phyloP scores from a whole-genome alignment of 2,113 vertebrate species.

The Guaruba guarouba region DNA sequence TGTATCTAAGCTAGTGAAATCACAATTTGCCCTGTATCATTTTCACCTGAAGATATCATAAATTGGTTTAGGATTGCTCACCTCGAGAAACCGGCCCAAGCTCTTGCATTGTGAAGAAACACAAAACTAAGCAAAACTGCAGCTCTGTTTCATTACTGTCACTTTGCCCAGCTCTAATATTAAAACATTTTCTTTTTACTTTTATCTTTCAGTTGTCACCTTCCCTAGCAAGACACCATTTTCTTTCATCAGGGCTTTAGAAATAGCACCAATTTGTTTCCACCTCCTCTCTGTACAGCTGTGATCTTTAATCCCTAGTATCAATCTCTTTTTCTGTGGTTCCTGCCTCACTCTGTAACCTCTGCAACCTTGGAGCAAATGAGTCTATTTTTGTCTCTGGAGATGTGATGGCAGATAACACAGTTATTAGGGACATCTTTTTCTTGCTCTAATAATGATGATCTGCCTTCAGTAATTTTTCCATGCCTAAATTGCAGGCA shows the following conservation, averaged over 20 bases:
- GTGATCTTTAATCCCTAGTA: slow-evolving; percentile 62
- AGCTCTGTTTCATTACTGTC: slow-evolving; percentile 21
- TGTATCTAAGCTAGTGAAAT: not conserved
- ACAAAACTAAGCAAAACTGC: slow-evolving; percentile 21
- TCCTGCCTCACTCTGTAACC: slow-evolving; percentile 62
- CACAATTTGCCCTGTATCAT: not conserved
- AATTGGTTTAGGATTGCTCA: slow-evolving; percentile 28
- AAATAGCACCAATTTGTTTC: slow-evolving; percentile 64
- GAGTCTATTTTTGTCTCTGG: slow-evolving; percentile 64
- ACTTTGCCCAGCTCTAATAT: slow-evolving; percentile 29
- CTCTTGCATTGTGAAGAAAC: not conserved
- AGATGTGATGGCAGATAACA: slow-evolving; percentile 61
- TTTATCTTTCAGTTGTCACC: slow-evolving; percentile 34
- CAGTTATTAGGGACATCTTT: slow-evolving; percentile 63
- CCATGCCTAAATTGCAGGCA: not conserved
- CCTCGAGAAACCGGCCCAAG: not conserved
- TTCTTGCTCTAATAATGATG: slow-evolving; percentile 60
- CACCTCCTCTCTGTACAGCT: slow-evolving; percentile 36
- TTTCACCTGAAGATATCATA: slow-evolving; percentile 32
- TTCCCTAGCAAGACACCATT: slow-evolving; percentile 15
- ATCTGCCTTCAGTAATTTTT: slow-evolving; percentile 57
- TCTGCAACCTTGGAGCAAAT: slow-evolving; percentile 64
- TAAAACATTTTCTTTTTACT: slow-evolving; percentile 51
- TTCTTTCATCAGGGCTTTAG: slow-evolving; percentile 61
- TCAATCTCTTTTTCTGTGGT: slow-evolving; percentile 62